Base-by-base conservation (phyloP, 2,113 vertebrate genomes). In the Acanthisitta chloris region DNA sequence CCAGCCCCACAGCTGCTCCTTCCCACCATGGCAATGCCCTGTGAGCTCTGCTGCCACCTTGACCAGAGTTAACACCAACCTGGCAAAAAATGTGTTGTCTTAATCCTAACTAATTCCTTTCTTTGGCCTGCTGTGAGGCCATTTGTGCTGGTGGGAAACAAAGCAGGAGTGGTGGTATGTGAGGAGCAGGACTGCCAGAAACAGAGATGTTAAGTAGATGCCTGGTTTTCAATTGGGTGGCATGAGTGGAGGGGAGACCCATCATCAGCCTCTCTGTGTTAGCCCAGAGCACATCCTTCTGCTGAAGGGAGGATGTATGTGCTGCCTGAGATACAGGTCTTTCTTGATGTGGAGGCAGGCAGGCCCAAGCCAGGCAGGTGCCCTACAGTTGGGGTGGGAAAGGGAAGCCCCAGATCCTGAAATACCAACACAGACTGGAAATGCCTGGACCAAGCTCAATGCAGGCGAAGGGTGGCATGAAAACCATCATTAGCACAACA, bases 11-110 rank as follows among this genome's bases (percentile, higher is more conserved):
- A 42, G 33, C 81, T 42, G 45, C 78, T 77, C 33, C 45, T 24
- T 59, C 45, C 40, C 1, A 0, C 48, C n/a, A 5, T 16, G 58
- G 33, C 58, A 19, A 28, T 46, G 43, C 19, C 48, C 42, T 0
- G 0, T 6, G 10, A 66, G n/a, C 16, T 51, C 74, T 23, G 49
- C 42, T 86, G 55, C 55, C 20, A 4, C 12, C 25, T 1, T 0
- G 0, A 11, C 29, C 1, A 1, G 2, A 61, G 4, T 33, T 24
- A 34, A 46, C 62, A n/a, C 34, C 45, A 28, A 13, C 43, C 24
- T 55, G 43, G 4, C 16, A 18, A 59, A 81, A 59, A 26, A 3
- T 0, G 0, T 1, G 1, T 26, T 51, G 33, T 67, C 67, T 55
- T 38, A 69, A 64, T 17, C 42, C 42, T 61, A 66, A 59, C 3